A percentile compares a stretch with the other conserved stretches of the same genome.
Evolutionary conservation across 1,140 invertebrate genomes (phyloP).

Genomic region (Pomacea maculata): DNA sequence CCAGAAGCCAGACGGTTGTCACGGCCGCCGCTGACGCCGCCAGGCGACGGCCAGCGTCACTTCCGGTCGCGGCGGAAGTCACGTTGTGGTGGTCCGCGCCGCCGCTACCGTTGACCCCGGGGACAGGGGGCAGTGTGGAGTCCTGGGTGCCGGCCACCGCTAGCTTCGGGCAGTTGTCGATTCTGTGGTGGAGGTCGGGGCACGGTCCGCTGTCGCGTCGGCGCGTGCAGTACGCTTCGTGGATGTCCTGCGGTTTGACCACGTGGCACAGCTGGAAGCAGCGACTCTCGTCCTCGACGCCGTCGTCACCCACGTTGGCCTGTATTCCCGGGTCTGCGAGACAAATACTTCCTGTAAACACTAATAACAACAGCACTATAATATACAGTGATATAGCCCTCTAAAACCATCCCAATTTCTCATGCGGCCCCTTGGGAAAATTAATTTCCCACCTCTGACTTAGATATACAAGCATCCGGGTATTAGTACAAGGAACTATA

Average conservation of each 20-base stretch:
- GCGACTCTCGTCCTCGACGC: background rate
- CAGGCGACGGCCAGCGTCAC: background rate
- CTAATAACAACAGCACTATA: no score
- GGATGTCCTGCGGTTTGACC: background rate
- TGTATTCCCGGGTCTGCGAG: no score
- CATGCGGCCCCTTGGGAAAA: no score
- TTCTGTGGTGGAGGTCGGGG: background rate
- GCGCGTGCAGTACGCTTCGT: background rate
- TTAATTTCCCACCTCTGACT: no score
- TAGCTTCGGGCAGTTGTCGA: background rate
- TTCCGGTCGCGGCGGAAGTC: constrained; percentile 9
- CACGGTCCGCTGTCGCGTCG: background rate
- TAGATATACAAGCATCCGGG: no score
- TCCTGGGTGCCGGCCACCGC: background rate
- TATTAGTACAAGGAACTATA: no score
- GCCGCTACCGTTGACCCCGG: background rate
- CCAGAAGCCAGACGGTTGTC: background rate
- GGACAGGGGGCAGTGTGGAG: background rate
- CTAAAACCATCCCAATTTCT: no score
- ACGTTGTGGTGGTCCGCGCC: background rate
- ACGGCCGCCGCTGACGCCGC: background rate
- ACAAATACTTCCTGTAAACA: no score
- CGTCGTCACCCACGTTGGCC: background rate
- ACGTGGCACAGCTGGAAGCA: constrained; percentile 20
- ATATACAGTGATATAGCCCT: no score